Evolutionary conservation across 2,113 vertebrate genomes (phyloP), one percentile per base, ranked within the genome.

Genomic region (Larimichthys polyactis): DNA sequence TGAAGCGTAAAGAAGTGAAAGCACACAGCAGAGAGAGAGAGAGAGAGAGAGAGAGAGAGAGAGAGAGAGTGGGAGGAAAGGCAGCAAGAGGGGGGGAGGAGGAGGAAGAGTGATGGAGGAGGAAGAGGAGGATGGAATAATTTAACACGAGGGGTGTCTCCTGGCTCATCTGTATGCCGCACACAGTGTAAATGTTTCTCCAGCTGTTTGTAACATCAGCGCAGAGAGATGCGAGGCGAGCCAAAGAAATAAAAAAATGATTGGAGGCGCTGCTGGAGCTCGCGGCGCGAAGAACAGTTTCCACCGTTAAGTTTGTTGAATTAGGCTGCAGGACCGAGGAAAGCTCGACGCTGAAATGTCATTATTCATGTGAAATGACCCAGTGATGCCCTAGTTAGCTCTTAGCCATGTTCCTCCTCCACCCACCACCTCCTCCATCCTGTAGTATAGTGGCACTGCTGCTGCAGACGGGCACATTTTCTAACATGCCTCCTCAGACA

Each of bases 281-380:
- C 79, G 77, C 71, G 44, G 71, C 46, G 44, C 65, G 76, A 88
- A 82, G 91, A 87, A 88, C 64, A 67, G 81, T 89, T 88, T 86
- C 87, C 84, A 40, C 71, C 58, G 24, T 88, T 75, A 68, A 69
- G 73, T 89, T 83, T 85, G 83, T 65, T 84, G 79, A 91, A 86
- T 87, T 76, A 87, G 89, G 76, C 82, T 86, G 49, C 15, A 79
- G 74, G 87, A 36, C 87, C 80, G 29, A 24, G 71, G 78, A 85
- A 91, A 88, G 87, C 55, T 87, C 76, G 51, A 90, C 83, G 74
- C 72, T 86, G 86, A 92, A 89, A 90, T 85, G 89, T 71, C 87
- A 91, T 92, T 94, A 90, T 93, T 93, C 82, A 85, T 91, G 91
- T 93, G 87, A 90, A 92, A 93, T 87, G 87, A 91, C 91, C 92